phyloP scores from a whole-genome alignment of 1,140 invertebrate genomes.

The Saccostrea cuccullata region DNA sequence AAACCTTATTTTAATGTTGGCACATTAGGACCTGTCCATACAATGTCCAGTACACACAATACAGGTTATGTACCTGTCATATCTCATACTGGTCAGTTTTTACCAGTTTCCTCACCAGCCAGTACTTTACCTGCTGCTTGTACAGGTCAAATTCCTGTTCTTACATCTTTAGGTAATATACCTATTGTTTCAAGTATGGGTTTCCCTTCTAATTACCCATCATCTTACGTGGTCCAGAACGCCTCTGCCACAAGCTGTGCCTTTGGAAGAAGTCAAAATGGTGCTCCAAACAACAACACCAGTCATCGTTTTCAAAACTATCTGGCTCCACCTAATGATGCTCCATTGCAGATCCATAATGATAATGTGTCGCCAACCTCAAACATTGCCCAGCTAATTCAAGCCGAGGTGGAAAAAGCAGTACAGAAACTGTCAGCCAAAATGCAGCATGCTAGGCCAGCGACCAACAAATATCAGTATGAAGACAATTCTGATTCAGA shows the following conservation, averaged over 20 bases:
- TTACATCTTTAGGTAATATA: neutral
- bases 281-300: too few species aligned
- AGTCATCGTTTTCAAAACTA: too few species aligned
- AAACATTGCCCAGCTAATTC: neutral
- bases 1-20: neutral
- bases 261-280: too few species aligned
- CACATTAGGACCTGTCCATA: neutral
- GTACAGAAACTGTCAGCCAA: constrained; percentile 13
- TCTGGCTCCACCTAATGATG: too few species aligned
- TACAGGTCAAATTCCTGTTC: constrained; percentile 4
- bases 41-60: neutral
- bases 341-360: too few species aligned
- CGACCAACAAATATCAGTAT: neutral
- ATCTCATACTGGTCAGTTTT: neutral
- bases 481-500: neutral
- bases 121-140: neutral
- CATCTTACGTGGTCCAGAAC: neutral
- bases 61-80: neutral
- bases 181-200: neutral
- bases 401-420: neutral
- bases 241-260: neutral
- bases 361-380: too few species aligned
- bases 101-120: neutral
- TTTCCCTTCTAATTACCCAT: neutral
- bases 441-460: neutral